A percentile compares a stretch with the other conserved stretches of the same genome.
phyloP scores from a whole-genome alignment of 92 coral and sea anemone genomes.

The Zoanthus sociatus region DNA sequence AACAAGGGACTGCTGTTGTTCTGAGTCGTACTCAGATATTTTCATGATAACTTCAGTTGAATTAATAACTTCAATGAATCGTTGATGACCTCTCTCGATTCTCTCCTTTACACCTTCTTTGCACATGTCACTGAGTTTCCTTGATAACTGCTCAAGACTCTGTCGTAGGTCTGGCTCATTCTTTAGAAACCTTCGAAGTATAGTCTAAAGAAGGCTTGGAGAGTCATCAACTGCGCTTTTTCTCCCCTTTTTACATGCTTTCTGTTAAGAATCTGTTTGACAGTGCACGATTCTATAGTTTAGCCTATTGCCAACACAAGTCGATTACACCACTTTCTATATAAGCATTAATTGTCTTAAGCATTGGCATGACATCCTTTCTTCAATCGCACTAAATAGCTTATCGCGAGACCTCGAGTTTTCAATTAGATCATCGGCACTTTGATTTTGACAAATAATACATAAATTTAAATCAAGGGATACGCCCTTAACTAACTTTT shows the following conservation, averaged over 20 bases:
- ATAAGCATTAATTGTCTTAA: slow-evolving; percentile 45
- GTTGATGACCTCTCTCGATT: no score
- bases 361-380: slow-evolving; percentile 55
- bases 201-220: slow-evolving; percentile 28
- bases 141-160: not conserved
- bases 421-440: no score
- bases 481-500: no score
- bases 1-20: slow-evolving; percentile 38
- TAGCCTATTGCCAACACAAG: slow-evolving; percentile 64
- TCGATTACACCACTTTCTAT: not conserved
- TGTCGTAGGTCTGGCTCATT: slow-evolving; percentile 26
- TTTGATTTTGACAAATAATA: no score
- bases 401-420: no score
- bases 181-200: slow-evolving; percentile 62
- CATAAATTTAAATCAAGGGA: no score
- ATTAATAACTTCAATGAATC: not conserved
- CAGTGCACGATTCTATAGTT: not conserved
- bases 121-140: no score
- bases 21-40: slow-evolving; percentile 22
- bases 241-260: slow-evolving; percentile 66
- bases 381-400: no score
- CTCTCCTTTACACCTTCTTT: no score
- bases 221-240: slow-evolving; percentile 53
- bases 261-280: not conserved
- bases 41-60: not conserved